Evolutionary conservation across 2,113 vertebrate genomes (phyloP), one percentile per base, ranked within the genome.

Genomic region (Tachycineta bicolor): DNA sequence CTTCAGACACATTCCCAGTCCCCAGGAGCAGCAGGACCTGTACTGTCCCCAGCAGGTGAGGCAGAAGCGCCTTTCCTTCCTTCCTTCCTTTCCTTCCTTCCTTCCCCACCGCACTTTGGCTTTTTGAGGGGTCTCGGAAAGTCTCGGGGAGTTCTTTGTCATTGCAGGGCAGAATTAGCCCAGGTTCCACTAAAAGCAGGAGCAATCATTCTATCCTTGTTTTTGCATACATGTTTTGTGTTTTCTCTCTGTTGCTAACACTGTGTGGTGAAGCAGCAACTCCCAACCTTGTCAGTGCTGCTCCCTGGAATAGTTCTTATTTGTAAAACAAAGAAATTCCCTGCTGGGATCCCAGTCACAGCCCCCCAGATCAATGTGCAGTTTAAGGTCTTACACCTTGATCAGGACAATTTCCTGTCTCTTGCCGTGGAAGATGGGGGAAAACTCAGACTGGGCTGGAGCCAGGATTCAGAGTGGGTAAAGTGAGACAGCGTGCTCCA

Each of bases 1-100:
- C 22, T 87, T 24, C 2, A 0, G 1, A n/a, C 5, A 24, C 10
- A 21, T 11, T 52, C 37, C 28, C 2, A 0, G 43, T 47, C 71
- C 75, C 55, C 58, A 24, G 5, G 29, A 34, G 34, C 18, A 5
- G 21, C 39, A 10, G 46, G 81, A 53, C 11, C 23, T 3, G 49
- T 6, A 34, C 37, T 41, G 18, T 24, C 29, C n/a, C 75, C 33
- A 37, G 37, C 37, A 37, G 37, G 37, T 37, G 37, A 37, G 37
- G 37, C 37, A 37, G 37, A 37, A 37, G 37, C 10, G 37, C 37
- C 37, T 37, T 37, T 37, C 37, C 37, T 37, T 37, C 37, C 37
- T 37, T 37, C 37, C 37, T 37, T 37, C 37, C 37, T 37, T 37
- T 37, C 37, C 37, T 37, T 37, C 37, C 37, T 37, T 29, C 37